These are phyloP conservation scores for Epizoanthus illoricatus DNA, from an alignment of 92 coral and sea anemone species.

Conservation along the genomic window DNA sequence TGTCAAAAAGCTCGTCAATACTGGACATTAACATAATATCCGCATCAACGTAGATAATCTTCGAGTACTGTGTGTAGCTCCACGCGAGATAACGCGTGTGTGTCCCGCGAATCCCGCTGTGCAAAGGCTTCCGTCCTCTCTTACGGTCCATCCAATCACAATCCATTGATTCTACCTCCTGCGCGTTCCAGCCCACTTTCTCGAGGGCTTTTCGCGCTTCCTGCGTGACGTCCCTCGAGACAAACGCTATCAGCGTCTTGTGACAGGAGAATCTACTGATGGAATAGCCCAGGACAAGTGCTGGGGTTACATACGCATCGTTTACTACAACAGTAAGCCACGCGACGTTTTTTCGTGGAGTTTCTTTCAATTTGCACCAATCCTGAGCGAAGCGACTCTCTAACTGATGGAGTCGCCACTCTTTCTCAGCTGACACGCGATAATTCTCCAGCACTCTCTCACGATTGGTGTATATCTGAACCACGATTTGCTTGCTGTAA, in stretches of 20 bases:
- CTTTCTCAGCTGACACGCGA: slow-evolving; percentile 24
- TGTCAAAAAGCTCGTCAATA: slow-evolving; percentile 78
- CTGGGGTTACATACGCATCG: slow-evolving; percentile 56
- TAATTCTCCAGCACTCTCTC: slow-evolving; percentile 37
- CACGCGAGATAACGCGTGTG: slow-evolving; percentile 86
- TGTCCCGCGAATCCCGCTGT: slow-evolving; percentile 69
- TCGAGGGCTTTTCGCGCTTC: slow-evolving; percentile 39
- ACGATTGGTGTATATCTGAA: slow-evolving; percentile 14
- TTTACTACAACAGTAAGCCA: slow-evolving; percentile 70
- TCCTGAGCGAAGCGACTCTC: slow-evolving; percentile 54
- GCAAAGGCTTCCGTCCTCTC: slow-evolving; percentile 35
- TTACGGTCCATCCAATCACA: slow-evolving; percentile 76
- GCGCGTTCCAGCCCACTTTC: slow-evolving; percentile 65
- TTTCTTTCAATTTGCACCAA: slow-evolving; percentile 42
- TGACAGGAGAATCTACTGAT: slow-evolving; percentile 62
- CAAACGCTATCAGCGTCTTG: slow-evolving; percentile 52
- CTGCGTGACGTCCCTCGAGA: slow-evolving; percentile 48
- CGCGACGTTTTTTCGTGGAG: slow-evolving; percentile 31
- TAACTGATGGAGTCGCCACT: slow-evolving; percentile 52
- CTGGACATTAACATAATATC: slow-evolving; percentile 63
- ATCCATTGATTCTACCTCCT: slow-evolving; percentile 66
- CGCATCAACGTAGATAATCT: slow-evolving; percentile 59
- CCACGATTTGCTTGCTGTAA: slow-evolving; percentile 39
- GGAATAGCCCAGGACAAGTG: slow-evolving; percentile 65
- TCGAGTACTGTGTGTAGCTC: slow-evolving; percentile 44